Percentiles rank a stretch among this genome's conserved stretches.
These are phyloP conservation scores for Zaprionus lachaisei DNA, from an alignment of 1,140 invertebrate species.

Conservation along the genomic window DNA sequence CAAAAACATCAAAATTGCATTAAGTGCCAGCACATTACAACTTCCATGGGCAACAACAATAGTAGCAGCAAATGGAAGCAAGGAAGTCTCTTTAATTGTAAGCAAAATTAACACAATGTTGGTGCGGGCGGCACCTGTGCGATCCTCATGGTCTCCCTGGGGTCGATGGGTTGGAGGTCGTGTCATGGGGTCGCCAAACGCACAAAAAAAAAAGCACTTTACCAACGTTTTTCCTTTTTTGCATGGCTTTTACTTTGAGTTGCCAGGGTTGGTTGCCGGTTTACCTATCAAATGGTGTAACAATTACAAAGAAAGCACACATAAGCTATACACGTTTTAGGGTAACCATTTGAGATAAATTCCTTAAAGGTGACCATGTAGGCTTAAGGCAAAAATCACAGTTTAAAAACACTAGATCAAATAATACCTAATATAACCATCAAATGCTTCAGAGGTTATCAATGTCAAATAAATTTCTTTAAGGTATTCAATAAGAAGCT, in stretches of 20 bases:
- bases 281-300: neutral
- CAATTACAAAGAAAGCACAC: neutral
- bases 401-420: neutral
- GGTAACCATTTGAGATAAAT: neutral
- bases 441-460: neutral
- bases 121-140: too few species aligned
- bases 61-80: neutral
- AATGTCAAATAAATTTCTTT: neutral
- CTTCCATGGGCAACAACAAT: conserved; percentile 9
- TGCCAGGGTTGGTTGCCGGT: conserved; percentile 2
- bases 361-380: neutral
- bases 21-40: conserved; percentile 57
- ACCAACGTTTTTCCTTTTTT: conserved; percentile 9
- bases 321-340: neutral
- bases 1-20: conserved; percentile 79
- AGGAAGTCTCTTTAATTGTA: conserved; percentile 58
- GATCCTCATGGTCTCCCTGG: neutral
- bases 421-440: neutral
- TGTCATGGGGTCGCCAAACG: neutral
- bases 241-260: conserved; percentile 19
- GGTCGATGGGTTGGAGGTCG: neutral
- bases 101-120: conserved; percentile 44
- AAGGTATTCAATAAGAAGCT: neutral
- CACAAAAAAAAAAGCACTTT: conserved; percentile 46
- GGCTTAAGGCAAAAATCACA: neutral